Percentiles rank a stretch among this genome's conserved stretches.
These are phyloP conservation scores for Odobenus rosmarus DNA, from an alignment of 2,113 vertebrate species.

Conservation along the genomic window DNA sequence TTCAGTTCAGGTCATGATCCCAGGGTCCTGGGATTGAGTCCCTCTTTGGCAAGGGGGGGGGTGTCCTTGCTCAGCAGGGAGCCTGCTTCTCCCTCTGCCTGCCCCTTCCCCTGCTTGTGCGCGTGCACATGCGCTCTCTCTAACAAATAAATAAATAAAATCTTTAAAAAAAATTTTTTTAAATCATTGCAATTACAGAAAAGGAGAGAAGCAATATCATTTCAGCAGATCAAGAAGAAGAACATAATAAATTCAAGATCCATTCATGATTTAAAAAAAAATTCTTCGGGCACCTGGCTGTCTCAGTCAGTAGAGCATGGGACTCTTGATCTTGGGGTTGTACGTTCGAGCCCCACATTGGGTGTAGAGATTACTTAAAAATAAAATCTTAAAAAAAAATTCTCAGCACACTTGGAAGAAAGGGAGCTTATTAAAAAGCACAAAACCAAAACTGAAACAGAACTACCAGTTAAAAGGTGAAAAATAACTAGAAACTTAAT, in stretches of 20 bases:
- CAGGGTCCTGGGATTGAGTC: background rate
- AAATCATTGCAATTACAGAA: background rate
- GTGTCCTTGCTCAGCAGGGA: background rate
- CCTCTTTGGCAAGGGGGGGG: too few relatives aligned
- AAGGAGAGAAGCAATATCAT: conserved; percentile 24
- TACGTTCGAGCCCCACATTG: too few relatives aligned
- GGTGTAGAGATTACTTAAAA: too few relatives aligned
- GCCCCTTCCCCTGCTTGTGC: too few relatives aligned
- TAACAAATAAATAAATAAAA: background rate
- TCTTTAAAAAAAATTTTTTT: background rate
- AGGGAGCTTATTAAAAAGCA: background rate
- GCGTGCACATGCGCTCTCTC: background rate
- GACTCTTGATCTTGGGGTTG: too few relatives aligned
- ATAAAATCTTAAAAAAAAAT: background rate
- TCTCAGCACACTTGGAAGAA: background rate
- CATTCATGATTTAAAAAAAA: background rate
- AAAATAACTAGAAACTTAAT: background rate
- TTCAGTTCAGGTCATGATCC: background rate
- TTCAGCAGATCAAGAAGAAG: background rate
- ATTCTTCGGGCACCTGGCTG: too few relatives aligned
- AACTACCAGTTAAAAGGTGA: background rate
- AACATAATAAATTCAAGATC: conserved; percentile 3
- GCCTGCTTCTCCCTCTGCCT: too few relatives aligned
- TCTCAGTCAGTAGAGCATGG: too few relatives aligned
- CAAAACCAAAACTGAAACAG: background rate